Conservation (phyloP, 2,888 invertebrate genomes). For the Dasypolia templi region DNA sequence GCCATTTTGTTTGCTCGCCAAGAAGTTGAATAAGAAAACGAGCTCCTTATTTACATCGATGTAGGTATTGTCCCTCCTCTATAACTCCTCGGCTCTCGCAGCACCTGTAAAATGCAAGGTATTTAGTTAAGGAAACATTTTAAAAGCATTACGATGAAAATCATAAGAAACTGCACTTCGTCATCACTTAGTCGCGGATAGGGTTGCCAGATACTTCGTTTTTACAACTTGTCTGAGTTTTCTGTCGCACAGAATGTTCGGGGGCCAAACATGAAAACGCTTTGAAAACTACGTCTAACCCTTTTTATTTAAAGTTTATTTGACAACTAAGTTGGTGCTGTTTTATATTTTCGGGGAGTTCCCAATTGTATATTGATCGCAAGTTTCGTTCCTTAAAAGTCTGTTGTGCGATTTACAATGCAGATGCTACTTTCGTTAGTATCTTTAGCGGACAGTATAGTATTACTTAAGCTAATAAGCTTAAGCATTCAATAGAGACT, state of each 20-base stretch:
- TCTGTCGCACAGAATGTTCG: not conserved
- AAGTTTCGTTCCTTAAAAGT: not conserved
- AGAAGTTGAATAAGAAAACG: constrained; percentile 28
- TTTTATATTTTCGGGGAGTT: not conserved
- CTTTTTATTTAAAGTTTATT: not conserved
- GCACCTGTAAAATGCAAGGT: constrained; percentile 61
- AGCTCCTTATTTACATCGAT: constrained; percentile 56
- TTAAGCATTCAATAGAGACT: too few species aligned
- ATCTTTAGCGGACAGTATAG: not conserved
- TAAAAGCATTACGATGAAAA: constrained; percentile 21
- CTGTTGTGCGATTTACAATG: not conserved
- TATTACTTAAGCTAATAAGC: too few species aligned
- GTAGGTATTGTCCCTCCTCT: constrained; percentile 37
- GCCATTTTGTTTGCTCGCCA: constrained; percentile 68
- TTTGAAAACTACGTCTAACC: not conserved
- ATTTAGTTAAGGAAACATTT: constrained; percentile 16
- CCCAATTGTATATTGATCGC: not conserved
- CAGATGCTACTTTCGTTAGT: not conserved
- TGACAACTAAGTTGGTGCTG: not conserved
- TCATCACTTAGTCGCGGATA: constrained; percentile 31
- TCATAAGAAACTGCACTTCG: constrained; percentile 33
- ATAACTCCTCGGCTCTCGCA: constrained; percentile 35
- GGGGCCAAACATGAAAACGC: not conserved
- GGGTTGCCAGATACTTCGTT: constrained; percentile 22
- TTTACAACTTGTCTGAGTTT: not conserved